Conservation (phyloP, 2,113 vertebrate species). For the Oxyura jamaicensis region DNA sequence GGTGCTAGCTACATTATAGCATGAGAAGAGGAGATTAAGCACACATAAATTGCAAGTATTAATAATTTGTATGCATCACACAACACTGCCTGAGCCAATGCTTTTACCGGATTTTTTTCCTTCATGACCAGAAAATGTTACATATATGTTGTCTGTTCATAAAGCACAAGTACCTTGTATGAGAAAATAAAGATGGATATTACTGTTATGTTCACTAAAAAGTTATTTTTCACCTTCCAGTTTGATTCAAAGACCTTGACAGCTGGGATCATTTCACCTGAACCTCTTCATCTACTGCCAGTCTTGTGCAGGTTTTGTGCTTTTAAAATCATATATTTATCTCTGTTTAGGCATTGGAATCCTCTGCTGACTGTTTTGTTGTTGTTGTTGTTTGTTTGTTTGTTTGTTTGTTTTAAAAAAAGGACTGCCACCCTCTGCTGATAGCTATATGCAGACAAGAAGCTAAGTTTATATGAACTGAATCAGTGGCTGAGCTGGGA, state of each 20-base stretch:
- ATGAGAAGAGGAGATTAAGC: background rate
- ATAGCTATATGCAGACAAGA: background rate
- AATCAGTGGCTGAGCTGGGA: constrained; percentile 14
- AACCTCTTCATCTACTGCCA: background rate
- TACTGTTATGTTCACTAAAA: background rate
- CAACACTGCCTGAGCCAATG: background rate
- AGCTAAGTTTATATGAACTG: background rate
- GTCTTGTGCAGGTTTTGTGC: background rate
- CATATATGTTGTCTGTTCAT: background rate
- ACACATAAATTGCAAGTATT: background rate
- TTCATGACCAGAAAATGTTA: background rate
- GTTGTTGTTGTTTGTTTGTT: too few relatives aligned
- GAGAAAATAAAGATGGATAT: background rate
- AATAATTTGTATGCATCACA: background rate
- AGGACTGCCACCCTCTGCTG: background rate
- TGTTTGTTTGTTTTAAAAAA: too few relatives aligned
- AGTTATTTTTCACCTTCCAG: background rate
- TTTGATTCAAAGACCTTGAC: background rate
- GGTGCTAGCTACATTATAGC: background rate
- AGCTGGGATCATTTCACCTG: background rate
- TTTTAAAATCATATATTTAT: background rate
- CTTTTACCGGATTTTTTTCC: background rate
- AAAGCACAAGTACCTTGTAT: background rate
- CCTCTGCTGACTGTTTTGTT: background rate
- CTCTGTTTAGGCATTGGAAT: background rate